phyloP scores from a whole-genome alignment of 2,113 vertebrate species.

The Corvus hawaiiensis region DNA sequence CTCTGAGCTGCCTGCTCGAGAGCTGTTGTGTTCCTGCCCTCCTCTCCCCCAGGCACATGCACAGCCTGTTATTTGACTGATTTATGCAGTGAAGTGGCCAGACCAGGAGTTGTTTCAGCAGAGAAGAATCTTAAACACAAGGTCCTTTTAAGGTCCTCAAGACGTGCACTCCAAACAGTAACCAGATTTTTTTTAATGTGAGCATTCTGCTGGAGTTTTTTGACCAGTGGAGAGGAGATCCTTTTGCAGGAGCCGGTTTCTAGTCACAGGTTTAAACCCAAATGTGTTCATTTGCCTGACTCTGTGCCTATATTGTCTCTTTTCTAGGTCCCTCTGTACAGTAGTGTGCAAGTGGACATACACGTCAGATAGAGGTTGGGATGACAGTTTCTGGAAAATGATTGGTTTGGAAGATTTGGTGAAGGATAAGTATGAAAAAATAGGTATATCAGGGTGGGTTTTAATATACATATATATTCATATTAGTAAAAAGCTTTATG shows the following conservation, averaged over 20 bases:
- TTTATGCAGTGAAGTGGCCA: neutral
- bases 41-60: neutral
- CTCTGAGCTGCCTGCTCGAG: neutral
- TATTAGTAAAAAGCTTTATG: neutral
- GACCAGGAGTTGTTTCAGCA: conserved; percentile 4
- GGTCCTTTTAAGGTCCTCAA: conserved; percentile 13
- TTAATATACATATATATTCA: neutral
- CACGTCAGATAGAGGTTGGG: conserved; percentile 87
- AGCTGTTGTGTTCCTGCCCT: neutral
- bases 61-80: neutral
- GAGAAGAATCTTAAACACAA: conserved; percentile 23
- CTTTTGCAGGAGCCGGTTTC: neutral
- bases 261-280: neutral
- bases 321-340: conserved; percentile 88
- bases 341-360: conserved; percentile 96
- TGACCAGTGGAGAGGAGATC: neutral
- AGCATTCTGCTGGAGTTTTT: neutral
- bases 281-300: neutral
- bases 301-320: neutral
- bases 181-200: neutral
- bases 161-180: neutral
- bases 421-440: conserved; percentile 85
- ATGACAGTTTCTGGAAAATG: conserved; percentile 84
- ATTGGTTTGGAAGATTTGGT: conserved; percentile 86
- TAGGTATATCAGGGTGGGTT: conserved; percentile 71